Evolutionary conservation across 1,140 invertebrate genomes (phyloP).

Genomic region (Drosophila seguyi): DNA sequence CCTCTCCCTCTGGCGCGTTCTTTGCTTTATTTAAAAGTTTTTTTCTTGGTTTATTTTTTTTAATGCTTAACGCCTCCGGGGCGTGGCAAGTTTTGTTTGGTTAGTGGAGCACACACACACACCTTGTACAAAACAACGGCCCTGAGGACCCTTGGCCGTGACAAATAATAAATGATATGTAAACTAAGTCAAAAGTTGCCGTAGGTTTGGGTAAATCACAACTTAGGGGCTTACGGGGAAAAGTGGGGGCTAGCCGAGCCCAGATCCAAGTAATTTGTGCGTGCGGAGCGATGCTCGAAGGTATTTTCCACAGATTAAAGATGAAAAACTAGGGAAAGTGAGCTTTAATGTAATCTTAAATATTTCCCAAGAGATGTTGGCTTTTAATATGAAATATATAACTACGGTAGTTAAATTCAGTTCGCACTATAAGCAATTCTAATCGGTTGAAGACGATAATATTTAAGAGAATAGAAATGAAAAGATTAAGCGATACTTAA

Average conservation of each 20-base stretch:
- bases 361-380: too few relatives aligned
- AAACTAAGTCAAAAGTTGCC: slow-evolving; percentile 78
- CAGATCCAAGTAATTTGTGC: slow-evolving; percentile 37
- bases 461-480: background rate
- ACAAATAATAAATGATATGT: slow-evolving; percentile 82
- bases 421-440: too few relatives aligned
- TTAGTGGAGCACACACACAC: slow-evolving; percentile 58
- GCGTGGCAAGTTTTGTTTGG: slow-evolving; percentile 61
- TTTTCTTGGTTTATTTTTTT: slow-evolving; percentile 34
- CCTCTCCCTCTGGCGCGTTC: slow-evolving; percentile 23
- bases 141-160: slow-evolving; percentile 36
- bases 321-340: background rate
- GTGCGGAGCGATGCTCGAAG: slow-evolving; percentile 21
- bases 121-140: slow-evolving; percentile 40
- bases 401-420: background rate
- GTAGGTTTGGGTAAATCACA: slow-evolving; percentile 50
- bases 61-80: slow-evolving; percentile 67
- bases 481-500: background rate
- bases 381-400: background rate
- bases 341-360: slow-evolving; percentile 26
- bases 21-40: slow-evolving; percentile 81
- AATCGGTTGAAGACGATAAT: too few relatives aligned
- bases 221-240: slow-evolving; percentile 12
- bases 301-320: slow-evolving; percentile 40
- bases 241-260: background rate